A percentile compares a stretch with the other conserved stretches of the same genome.
These are phyloP conservation scores for Phylloscopus whistleri DNA, from an alignment of 2,113 vertebrate genomes.

Conservation along the genomic window DNA sequence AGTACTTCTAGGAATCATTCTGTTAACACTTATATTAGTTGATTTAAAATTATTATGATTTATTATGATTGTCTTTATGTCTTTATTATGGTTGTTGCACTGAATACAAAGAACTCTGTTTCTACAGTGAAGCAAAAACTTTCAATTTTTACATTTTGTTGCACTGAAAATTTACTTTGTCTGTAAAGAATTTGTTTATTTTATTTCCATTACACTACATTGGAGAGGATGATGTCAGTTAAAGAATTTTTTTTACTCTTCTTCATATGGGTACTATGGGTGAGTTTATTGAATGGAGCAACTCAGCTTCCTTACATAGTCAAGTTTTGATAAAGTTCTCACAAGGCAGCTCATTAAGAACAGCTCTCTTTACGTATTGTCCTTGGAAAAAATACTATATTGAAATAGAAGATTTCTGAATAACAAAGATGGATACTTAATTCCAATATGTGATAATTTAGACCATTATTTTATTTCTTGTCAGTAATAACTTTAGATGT, in stretches of 20 bases:
- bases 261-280: not conserved
- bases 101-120: not conserved
- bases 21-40: not conserved
- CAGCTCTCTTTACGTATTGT: fast-evolving
- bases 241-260: not conserved
- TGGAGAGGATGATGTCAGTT: not conserved
- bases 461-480: not conserved
- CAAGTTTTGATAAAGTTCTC: not conserved
- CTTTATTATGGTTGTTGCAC: not conserved
- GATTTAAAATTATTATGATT: not conserved
- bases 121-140: not conserved
- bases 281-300: not conserved
- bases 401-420: not conserved
- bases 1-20: not conserved
- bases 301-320: not conserved
- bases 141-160: not conserved
- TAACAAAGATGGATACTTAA: not conserved
- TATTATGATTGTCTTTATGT: too few species aligned
- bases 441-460: not conserved
- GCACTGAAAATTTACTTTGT: not conserved
- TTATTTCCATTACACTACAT: not conserved
- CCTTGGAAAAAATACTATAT: not conserved
- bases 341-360: not conserved
- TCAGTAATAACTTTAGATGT: not conserved
- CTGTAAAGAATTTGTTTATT: not conserved